Base-by-base conservation (phyloP, 2,888 invertebrate species). In the Drosophila melanocephala region DNA sequence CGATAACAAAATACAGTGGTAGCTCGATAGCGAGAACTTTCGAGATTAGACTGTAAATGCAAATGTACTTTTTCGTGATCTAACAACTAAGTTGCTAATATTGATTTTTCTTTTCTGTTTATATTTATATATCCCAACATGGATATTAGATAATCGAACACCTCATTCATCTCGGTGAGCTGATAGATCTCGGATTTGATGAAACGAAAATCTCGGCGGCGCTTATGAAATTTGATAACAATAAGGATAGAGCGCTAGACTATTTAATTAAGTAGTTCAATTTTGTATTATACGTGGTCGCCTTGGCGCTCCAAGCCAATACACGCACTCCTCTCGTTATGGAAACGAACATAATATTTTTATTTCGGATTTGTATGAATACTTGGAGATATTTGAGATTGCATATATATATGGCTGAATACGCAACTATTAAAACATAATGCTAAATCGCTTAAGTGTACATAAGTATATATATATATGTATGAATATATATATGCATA, bases 231-330 rank as follows among this genome's bases (percentile, higher is more conserved):
- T 96, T 96, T 91, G 95, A 97, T 93, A 97, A 97, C 92, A 97
- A 98, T 94, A 95, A 96, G 91, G 97, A 98, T 92, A 96, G 96
- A 94, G 97, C 97, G 53, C 94, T 98, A 89, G 98, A 98, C 93
- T 95, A 96, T 92, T 94, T 97, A 84, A 96, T 97, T 91, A 95
- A 96, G 91, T 97, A 96, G 94, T 87, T 87, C 76, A 79, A 83
- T 80, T 63, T 72, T 78, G 74, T 81, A 65, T 82, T 79, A 74
- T 72, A 79, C 60, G 55, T 53, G 59, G 35, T 62, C 57, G 52
- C 52, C 59, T 69, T 44, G 69, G 71, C 59, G 74, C 59, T 72
- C 26, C 51, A 66, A 44, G 60, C 42, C 53, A 64, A 68, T 73
- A 69, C 68, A 82, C 47, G 57, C 59, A 63, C 61, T 42, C 28